A percentile compares a stretch with the other conserved stretches of the same genome.
Conservation (phyloP, 1,140 invertebrate species). For the Microplitis demolitor region DNA sequence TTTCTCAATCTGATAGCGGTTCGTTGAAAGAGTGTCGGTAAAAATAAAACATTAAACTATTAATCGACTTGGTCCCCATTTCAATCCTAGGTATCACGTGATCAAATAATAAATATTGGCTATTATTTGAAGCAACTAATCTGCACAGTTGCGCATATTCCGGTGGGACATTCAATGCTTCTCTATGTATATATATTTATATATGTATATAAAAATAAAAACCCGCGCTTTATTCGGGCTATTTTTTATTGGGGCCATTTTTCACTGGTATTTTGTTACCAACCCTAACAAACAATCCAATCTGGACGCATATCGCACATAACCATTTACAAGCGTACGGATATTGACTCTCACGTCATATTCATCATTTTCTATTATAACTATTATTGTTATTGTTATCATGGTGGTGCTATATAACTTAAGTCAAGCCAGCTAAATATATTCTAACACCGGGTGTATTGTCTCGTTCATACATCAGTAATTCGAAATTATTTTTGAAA, state of each 20-base stretch:
- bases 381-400: background rate
- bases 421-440: too few species aligned
- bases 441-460: too few species aligned
- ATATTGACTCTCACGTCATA: background rate
- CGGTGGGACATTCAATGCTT: background rate
- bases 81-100: background rate
- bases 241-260: constrained; percentile 6
- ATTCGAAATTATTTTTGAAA: background rate
- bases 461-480: background rate
- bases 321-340: background rate
- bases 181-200: background rate
- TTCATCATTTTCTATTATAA: constrained; percentile 8
- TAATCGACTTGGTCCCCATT: too few species aligned
- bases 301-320: background rate
- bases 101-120: background rate
- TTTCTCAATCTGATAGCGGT: too few species aligned
- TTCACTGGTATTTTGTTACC: constrained; percentile 25
- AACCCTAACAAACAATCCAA: constrained; percentile 1
- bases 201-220: background rate
- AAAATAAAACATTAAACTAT: too few species aligned
- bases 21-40: too few species aligned
- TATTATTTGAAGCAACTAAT: background rate
- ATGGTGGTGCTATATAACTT: background rate
- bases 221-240: background rate
- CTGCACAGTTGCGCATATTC: background rate